These are phyloP conservation scores for Neosilurus mollespiculum DNA, from an alignment of 2,797 vertebrate genomes.

Conservation along the genomic window DNA sequence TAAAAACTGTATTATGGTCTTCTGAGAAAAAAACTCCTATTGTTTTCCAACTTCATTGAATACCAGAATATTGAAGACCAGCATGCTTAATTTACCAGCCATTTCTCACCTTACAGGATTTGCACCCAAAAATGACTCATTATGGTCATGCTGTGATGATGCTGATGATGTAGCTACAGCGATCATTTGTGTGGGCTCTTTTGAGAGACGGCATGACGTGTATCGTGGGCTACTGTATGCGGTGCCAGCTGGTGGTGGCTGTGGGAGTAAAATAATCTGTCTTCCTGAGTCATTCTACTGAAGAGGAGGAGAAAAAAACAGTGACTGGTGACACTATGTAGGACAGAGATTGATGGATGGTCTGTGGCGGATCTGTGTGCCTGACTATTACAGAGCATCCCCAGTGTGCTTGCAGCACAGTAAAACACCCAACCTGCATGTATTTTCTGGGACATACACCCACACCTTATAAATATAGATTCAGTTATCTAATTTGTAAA, in stretches of 20 bases:
- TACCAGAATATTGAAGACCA: not conserved
- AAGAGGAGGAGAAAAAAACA: conserved; percentile 29
- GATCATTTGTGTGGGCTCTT: conserved; percentile 1
- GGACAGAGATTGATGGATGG: conserved; percentile 19
- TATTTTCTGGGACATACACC: not conserved
- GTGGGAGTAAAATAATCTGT: conserved; percentile 33
- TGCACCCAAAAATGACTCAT: not conserved
- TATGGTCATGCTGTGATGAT: conserved; percentile 2
- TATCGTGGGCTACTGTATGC: conserved; percentile 16
- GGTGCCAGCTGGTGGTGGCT: not conserved
- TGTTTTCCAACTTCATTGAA: not conserved
- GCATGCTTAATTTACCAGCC: not conserved
- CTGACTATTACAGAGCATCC: not conserved
- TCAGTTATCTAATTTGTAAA: not conserved
- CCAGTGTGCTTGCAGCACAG: not conserved
- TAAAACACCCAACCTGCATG: not conserved
- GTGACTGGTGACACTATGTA: conserved; percentile 21
- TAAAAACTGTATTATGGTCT: not conserved
- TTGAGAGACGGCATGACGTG: conserved; percentile 13
- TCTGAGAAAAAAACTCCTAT: not conserved
- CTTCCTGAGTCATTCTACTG: conserved; percentile 41
- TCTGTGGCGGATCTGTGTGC: conserved; percentile 10
- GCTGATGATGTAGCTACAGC: conserved; percentile 6
- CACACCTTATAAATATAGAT: not conserved
- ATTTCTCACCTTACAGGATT: not conserved